Evolutionary conservation across 2,797 vertebrate species (phyloP).

Genomic region (Acanthiza pusilla): DNA sequence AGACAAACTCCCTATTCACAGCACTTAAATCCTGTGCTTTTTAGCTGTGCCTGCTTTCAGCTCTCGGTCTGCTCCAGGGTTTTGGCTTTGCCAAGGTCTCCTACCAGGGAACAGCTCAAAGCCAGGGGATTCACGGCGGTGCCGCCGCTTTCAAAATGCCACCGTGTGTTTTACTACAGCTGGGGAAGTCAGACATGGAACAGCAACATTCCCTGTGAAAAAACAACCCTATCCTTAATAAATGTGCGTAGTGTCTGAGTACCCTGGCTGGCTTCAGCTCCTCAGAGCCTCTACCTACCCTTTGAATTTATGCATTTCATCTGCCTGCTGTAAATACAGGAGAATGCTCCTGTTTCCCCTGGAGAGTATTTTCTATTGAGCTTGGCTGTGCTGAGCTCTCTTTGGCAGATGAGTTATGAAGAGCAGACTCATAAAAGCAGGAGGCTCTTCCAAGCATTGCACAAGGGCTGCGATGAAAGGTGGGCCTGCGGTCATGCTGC

Average conservation of each 20-base stretch:
- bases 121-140: neutral
- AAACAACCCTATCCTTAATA: neutral
- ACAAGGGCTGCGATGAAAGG: neutral
- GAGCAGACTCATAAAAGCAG: neutral
- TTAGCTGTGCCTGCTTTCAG: neutral
- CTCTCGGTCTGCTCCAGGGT: neutral
- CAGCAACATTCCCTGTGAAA: neutral
- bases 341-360: neutral
- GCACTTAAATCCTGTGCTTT: neutral
- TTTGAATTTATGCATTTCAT: conserved; percentile 28
- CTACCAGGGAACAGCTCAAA: neutral
- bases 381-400: neutral
- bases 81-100: conserved; percentile 5
- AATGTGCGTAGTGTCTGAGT: neutral
- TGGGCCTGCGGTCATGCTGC: neutral
- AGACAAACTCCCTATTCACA: conserved; percentile 7
- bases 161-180: neutral
- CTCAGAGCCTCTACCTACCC: neutral
- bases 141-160: neutral
- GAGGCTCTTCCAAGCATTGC: neutral
- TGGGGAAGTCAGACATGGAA: neutral
- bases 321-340: neutral
- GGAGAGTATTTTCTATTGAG: neutral
- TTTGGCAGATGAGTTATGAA: conserved; percentile 23
- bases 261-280: neutral